Conservation (phyloP, 2,888 invertebrate genomes). For the Synanthedon tipuliformis region DNA sequence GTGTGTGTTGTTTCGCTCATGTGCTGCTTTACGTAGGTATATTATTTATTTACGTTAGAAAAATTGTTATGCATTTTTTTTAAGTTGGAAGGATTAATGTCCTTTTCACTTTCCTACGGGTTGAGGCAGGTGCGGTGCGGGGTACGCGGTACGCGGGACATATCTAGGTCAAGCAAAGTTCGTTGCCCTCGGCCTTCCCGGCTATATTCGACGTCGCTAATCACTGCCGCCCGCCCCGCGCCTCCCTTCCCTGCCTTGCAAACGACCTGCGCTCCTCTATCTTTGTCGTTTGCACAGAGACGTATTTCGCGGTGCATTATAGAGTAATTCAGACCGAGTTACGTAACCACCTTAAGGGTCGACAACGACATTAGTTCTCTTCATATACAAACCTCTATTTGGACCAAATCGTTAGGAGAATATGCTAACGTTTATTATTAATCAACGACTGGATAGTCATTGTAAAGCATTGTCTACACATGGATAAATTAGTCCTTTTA, state of each 20-base stretch:
- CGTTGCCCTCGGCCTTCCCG: conserved; percentile 70
- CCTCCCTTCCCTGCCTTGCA: conserved; percentile 4
- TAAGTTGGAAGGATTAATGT: conserved; percentile 26
- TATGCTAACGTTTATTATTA: too few species aligned
- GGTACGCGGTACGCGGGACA: conserved; percentile 19
- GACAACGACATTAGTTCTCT: background rate
- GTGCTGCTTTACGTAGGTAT: background rate
- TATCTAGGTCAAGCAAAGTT: conserved; percentile 68
- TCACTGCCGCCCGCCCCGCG: conserved; percentile 28
- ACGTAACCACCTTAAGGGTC: too few species aligned
- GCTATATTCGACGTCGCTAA: conserved; percentile 66
- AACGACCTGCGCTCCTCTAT: conserved; percentile 20
- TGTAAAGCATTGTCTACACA: too few species aligned
- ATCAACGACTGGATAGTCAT: too few species aligned
- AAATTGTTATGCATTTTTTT: background rate
- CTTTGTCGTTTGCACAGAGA: conserved; percentile 17
- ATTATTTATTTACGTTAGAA: background rate
- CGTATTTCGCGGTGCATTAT: conserved; percentile 16
- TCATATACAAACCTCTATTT: too few species aligned
- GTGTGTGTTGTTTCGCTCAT: background rate
- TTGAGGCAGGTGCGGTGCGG: conserved; percentile 19
- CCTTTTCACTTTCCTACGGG: conserved; percentile 59
- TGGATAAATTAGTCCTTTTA: too few species aligned
- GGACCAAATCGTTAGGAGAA: too few species aligned
- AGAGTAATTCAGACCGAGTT: conserved; percentile 1